phyloP scores from a whole-genome alignment of 2,113 vertebrate species.

The Tachycineta bicolor region DNA sequence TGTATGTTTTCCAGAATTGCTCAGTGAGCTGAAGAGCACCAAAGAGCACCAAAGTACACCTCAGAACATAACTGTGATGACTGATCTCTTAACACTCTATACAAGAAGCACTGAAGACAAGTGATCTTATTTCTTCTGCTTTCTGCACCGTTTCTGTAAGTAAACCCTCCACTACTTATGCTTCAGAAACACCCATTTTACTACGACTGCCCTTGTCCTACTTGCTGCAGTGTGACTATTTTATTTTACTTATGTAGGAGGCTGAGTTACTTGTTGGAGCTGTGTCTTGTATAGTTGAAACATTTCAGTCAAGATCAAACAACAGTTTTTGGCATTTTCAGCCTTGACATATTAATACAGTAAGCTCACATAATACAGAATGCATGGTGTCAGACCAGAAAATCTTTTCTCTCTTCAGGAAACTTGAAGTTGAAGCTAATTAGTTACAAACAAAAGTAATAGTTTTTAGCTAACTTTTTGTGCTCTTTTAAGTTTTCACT shows the following conservation, averaged over 20 bases:
- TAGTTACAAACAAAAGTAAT: not conserved
- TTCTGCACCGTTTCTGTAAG: not conserved
- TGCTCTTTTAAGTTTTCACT: not conserved
- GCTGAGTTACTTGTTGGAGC: not conserved
- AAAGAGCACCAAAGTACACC: not conserved
- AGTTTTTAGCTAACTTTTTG: not conserved
- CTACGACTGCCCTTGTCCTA: not conserved
- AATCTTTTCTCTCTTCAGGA: not conserved
- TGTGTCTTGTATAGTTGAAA: not conserved
- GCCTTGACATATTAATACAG: not conserved
- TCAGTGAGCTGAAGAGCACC: not conserved
- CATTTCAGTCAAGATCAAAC: slow-evolving; percentile 3
- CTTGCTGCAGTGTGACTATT: not conserved
- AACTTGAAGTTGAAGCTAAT: not conserved
- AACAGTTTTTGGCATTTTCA: not conserved
- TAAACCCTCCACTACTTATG: not conserved
- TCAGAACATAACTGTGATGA: not conserved
- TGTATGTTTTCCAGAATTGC: not conserved
- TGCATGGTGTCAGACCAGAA: not conserved
- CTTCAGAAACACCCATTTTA: not conserved
- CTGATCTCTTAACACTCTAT: not conserved
- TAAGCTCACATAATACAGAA: not conserved
- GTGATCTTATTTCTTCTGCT: not conserved
- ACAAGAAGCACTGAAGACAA: not conserved
- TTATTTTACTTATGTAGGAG: not conserved